These are phyloP conservation scores for Oncorhynchus keta DNA, from an alignment of 2,113 vertebrate genomes.

Conservation along the genomic window DNA sequence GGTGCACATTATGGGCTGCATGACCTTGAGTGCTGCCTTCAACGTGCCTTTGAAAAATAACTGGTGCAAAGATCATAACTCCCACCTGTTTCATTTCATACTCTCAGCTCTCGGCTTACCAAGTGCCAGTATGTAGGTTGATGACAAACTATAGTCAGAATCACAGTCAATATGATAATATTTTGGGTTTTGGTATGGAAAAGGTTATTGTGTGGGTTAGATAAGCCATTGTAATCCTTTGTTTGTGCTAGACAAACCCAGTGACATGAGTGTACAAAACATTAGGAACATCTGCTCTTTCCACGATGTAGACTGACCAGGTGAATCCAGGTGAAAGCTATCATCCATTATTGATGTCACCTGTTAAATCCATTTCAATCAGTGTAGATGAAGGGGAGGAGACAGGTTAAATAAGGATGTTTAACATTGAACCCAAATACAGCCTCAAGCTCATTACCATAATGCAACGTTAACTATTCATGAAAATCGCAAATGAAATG, in stretches of 20 bases:
- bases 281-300: too few species aligned
- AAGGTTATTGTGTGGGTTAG: not conserved
- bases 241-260: not conserved
- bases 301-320: too few species aligned
- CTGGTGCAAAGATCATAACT: not conserved
- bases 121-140: not conserved
- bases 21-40: not conserved
- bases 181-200: not conserved
- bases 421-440: too few species aligned
- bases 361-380: too few species aligned
- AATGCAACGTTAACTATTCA: too few species aligned
- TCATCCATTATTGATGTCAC: too few species aligned
- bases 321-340: too few species aligned
- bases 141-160: not conserved
- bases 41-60: not conserved
- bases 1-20: not conserved
- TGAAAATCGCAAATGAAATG: too few species aligned
- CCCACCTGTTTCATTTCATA: not conserved
- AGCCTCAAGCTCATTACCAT: too few species aligned
- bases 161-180: not conserved
- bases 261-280: not conserved
- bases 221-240: conserved; percentile 12
- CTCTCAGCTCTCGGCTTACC: not conserved
- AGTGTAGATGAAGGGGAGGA: too few species aligned
- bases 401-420: too few species aligned